A percentile compares a stretch with the other conserved stretches of the same genome.
These are phyloP conservation scores for Gambelia wislizenii DNA, from an alignment of 2,797 vertebrate genomes.

Conservation along the genomic window DNA sequence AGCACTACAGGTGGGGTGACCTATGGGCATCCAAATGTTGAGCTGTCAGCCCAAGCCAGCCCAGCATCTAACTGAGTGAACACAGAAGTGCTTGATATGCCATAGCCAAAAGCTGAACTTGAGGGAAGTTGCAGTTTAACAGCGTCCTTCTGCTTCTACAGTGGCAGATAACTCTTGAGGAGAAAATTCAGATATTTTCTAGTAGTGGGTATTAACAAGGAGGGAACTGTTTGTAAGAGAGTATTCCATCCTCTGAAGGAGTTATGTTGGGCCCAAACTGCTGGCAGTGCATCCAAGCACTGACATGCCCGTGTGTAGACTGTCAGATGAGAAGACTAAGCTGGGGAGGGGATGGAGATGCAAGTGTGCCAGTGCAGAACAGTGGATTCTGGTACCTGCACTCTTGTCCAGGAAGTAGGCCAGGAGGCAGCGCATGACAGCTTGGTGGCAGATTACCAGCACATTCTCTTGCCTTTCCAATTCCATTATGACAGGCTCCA, in stretches of 20 bases:
- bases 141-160: not conserved
- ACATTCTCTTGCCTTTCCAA: slow-evolving; percentile 95
- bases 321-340: not conserved
- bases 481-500: slow-evolving; percentile 97
- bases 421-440: slow-evolving; percentile 92
- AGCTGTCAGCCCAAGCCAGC: not conserved
- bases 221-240: not conserved
- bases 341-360: too few relatives aligned
- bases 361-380: not conserved
- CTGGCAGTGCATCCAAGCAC: not conserved
- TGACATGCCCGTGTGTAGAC: too few relatives aligned
- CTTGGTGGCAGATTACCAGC: slow-evolving; percentile 92
- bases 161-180: not conserved
- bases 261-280: not conserved
- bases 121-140: too few relatives aligned
- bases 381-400: slow-evolving; percentile 76
- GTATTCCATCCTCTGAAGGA: not conserved
- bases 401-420: slow-evolving; percentile 95
- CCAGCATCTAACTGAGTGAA: not conserved
- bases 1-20: not conserved
- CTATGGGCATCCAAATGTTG: not conserved
- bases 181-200: not conserved
- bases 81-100: not conserved
- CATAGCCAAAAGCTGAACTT: too few relatives aligned
- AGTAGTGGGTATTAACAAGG: not conserved